Conservation (phyloP, 2,113 vertebrate genomes). For the Syrmaticus mikado region DNA sequence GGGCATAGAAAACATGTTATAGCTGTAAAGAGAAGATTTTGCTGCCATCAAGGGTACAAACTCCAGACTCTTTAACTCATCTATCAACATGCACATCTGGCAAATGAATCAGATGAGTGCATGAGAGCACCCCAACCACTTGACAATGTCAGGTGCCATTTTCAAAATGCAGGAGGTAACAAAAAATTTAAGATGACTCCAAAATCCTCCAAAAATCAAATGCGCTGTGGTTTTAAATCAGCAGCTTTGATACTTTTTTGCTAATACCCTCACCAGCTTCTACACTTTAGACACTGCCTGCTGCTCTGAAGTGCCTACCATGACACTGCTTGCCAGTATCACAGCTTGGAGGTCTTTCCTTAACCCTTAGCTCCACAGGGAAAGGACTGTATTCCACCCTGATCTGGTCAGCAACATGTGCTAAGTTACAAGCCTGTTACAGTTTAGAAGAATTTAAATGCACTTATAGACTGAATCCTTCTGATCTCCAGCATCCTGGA, state of each 20-base stretch:
- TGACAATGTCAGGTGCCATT: not conserved
- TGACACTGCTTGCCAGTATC: not conserved
- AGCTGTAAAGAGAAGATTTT: conserved; percentile 8
- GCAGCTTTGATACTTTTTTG: not conserved
- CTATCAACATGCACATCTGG: not conserved
- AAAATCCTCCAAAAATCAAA: not conserved
- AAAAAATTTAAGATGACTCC: not conserved
- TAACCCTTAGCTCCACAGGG: not conserved
- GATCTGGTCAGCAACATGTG: rapidly evolving
- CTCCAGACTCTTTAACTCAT: not conserved
- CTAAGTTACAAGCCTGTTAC: not conserved
- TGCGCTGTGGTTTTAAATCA: not conserved
- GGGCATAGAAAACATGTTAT: conserved; percentile 35
- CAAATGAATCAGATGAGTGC: not conserved
- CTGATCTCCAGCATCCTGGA: not conserved
- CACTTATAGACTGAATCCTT: not conserved
- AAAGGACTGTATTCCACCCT: not conserved
- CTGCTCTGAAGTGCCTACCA: not conserved
- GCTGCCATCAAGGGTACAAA: conserved; percentile 39
- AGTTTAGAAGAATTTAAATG: not conserved
- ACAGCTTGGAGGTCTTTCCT: not conserved
- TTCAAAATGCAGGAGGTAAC: not conserved
- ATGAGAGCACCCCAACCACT: not conserved
- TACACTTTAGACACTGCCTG: not conserved
- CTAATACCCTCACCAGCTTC: not conserved